Percentiles rank a stretch among this genome's conserved stretches.
phyloP scores from a whole-genome alignment of 2,113 vertebrate genomes.

The Drymodes brunneopygia region DNA sequence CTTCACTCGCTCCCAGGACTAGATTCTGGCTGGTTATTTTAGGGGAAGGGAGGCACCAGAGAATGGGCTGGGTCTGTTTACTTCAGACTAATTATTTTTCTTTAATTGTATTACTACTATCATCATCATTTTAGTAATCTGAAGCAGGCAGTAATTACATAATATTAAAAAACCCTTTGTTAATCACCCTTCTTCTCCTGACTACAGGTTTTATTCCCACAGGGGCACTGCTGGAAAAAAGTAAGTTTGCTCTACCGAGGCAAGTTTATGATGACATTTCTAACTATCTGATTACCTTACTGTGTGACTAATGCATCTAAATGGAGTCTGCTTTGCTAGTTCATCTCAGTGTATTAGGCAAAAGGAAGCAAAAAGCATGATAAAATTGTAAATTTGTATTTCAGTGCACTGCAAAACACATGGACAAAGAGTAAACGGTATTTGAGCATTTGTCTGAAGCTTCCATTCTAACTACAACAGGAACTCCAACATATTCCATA shows the following conservation, averaged over 20 bases:
- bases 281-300: slow-evolving; percentile 34
- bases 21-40: background rate
- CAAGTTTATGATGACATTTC: slow-evolving; percentile 11
- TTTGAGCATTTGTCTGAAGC: background rate
- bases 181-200: background rate
- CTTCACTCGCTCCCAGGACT: background rate
- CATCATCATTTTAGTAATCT: background rate
- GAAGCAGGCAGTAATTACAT: background rate
- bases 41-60: background rate
- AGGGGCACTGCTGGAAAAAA: background rate
- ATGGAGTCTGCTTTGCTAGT: background rate
- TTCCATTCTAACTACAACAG: background rate
- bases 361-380: background rate
- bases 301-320: slow-evolving; percentile 26
- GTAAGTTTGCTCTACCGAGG: slow-evolving; percentile 19
- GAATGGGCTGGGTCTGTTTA: background rate
- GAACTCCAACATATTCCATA: background rate
- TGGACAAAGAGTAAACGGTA: background rate
- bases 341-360: background rate
- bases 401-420: background rate
- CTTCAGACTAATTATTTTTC: background rate
- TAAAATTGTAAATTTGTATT: background rate
- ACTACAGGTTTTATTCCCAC: slow-evolving; percentile 8
- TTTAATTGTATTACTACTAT: background rate
- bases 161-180: background rate